Base-by-base conservation (phyloP, 2,888 invertebrate genomes). In the Cistogaster globosa region DNA sequence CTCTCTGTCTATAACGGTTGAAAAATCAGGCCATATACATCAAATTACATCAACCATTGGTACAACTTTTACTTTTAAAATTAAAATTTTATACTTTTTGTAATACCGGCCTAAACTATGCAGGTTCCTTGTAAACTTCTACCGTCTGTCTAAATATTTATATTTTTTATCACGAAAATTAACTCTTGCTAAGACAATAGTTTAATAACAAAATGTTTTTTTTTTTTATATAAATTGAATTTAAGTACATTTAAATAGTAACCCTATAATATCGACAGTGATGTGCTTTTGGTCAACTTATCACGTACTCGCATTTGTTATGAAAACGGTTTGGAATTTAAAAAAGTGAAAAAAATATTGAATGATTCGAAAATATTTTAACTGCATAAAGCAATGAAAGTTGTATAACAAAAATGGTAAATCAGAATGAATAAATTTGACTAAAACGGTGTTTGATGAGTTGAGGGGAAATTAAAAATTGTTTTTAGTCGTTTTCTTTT, bases 351-450 rank as follows among this genome's bases (percentile, higher is more conserved):
- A 68, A n/a, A 3, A 8, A 32, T 32, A 32, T 32, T 12, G 16
- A 22, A 68, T 36, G 60, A 51, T 20, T 74, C 57, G 8, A 32
- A 72, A 76, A 76, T 48, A 45, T 53, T 58, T 69, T 36, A 63
- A 58, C 55, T 63, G 53, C 58, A 55, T 53, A 51, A 65, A 78
- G 69, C 60, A 85, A 85, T 85, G 82, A 85, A 85, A 82, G 82
- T 85, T 82, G 72, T 78, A 67, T 84, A 72, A 84, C 81, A 51
- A 60, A 84, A 57, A 72, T 75, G 84, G 72, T 63, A 38, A 81
- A 74, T 69, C 45, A 78, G 62, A 85, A 85, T 69, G 26, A 67
- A 71, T 48, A 18, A 65, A 51, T 57, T 68, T 57, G n/a, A 26
- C 42, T 18, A 22, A 9, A 32, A 32, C 7, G 22, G 9, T 6